phyloP scores from a whole-genome alignment of 2,797 vertebrate genomes.

The Muscicapa comitata region DNA sequence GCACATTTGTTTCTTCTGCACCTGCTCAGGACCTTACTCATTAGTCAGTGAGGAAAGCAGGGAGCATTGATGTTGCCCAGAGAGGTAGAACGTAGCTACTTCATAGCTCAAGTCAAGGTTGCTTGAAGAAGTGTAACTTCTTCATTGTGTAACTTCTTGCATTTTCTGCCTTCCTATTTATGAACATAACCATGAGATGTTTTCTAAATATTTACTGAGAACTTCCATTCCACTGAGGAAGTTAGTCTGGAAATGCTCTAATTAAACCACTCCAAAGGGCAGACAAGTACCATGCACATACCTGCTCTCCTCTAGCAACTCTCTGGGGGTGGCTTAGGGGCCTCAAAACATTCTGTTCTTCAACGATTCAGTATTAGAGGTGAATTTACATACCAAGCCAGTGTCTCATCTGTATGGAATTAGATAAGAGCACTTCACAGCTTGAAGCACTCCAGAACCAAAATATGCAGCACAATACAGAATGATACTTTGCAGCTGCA shows the following conservation, averaged over 20 bases:
- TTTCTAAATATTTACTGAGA: constrained; percentile 20
- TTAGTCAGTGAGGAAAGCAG: not conserved
- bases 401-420: constrained; percentile 14
- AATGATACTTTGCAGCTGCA: constrained; percentile 3
- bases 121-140: not conserved
- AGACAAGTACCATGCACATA: not conserved
- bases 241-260: not conserved
- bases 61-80: not conserved
- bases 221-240: not conserved
- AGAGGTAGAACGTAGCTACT: not conserved
- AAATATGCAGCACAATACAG: not conserved
- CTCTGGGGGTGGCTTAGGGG: not conserved
- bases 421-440: not conserved
- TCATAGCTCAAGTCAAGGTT: not conserved
- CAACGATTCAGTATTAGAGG: not conserved
- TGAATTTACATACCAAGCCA: not conserved
- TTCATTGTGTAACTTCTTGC: too few species aligned
- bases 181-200: not conserved
- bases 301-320: not conserved
- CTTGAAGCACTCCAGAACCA: not conserved
- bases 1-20: not conserved
- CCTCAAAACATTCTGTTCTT: constrained; percentile 2
- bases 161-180: not conserved
- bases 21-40: not conserved
- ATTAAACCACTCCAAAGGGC: not conserved